Conservation (phyloP, 2,797 vertebrate genomes). For the Siniperca undulata region DNA sequence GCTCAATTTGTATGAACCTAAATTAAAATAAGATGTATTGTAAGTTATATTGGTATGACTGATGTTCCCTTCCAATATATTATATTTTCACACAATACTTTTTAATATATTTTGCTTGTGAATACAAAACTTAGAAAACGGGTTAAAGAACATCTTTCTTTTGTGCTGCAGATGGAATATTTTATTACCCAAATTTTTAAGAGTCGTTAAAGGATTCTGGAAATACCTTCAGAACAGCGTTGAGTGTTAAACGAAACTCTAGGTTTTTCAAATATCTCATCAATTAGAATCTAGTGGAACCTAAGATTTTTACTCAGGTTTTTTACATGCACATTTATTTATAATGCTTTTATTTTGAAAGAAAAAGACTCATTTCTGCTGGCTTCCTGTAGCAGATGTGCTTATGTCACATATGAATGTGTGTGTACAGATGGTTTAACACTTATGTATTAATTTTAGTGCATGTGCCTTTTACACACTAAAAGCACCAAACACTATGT, state of each 20-base stretch:
- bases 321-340: background rate
- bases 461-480: background rate
- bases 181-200: background rate
- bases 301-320: background rate
- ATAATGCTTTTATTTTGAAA: constrained; percentile 3
- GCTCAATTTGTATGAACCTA: too few species aligned
- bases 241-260: background rate
- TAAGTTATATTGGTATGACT: background rate
- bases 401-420: too few species aligned
- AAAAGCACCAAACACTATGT: background rate
- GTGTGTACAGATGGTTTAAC: background rate
- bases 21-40: too few species aligned
- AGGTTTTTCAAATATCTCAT: background rate
- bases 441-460: background rate
- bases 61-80: background rate
- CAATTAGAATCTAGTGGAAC: background rate
- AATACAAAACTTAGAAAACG: background rate
- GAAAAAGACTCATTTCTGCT: background rate
- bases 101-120: background rate
- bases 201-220: background rate
- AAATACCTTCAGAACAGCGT: background rate
- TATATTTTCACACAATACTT: too few species aligned
- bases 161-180: background rate
- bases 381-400: background rate
- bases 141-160: background rate